These are phyloP conservation scores for Leptobrachium leishanense DNA, from an alignment of 2,113 vertebrate genomes.

Conservation along the genomic window DNA sequence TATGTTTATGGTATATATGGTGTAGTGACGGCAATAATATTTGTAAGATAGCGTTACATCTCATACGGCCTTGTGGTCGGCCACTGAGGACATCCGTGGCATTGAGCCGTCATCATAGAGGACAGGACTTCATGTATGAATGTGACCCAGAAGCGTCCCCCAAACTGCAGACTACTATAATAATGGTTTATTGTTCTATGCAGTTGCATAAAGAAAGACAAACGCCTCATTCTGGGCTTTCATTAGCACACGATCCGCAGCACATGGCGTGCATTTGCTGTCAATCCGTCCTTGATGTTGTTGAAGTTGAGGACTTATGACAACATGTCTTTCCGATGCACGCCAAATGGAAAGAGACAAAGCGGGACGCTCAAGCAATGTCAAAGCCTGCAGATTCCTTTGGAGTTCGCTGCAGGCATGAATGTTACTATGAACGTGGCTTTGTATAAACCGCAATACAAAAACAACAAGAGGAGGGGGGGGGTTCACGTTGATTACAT, in stretches of 20 bases:
- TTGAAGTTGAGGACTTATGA: constrained; percentile 27
- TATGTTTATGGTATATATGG: background rate
- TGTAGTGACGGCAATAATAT: background rate
- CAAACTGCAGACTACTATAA: background rate
- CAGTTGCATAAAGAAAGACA: constrained; percentile 10
- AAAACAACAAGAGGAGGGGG: constrained; percentile 9
- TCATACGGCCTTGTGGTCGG: too few relatives aligned
- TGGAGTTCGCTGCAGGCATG: constrained; percentile 29
- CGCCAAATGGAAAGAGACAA: constrained; percentile 36
- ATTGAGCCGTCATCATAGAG: background rate
- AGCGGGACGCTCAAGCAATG: constrained; percentile 23
- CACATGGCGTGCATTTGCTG: constrained; percentile 14
- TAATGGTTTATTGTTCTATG: background rate
- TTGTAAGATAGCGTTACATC: background rate
- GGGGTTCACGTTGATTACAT: constrained; percentile 14
- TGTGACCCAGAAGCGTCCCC: constrained; percentile 5
- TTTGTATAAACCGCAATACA: constrained; percentile 30
- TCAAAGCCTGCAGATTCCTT: constrained; percentile 35
- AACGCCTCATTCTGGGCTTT: background rate
- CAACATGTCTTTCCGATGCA: constrained; percentile 31
- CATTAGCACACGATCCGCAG: constrained; percentile 23
- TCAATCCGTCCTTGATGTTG: background rate
- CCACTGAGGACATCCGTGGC: background rate
- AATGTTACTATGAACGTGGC: constrained; percentile 36
- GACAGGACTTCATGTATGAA: background rate